Conservation (phyloP, 2,888 invertebrate genomes). For the Cordilura impudica region DNA sequence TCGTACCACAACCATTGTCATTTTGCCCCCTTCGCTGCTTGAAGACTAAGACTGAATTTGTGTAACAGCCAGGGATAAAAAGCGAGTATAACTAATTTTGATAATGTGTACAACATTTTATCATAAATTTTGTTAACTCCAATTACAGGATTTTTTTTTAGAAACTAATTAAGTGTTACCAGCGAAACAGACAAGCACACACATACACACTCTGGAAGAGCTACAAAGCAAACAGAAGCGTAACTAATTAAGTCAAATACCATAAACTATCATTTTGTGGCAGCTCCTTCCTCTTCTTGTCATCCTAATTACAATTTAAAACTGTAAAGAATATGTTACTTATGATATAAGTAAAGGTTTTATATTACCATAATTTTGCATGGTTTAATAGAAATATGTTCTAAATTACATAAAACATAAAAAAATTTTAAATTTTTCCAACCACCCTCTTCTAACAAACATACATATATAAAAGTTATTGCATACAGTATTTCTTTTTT, state of each 20-base stretch:
- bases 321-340: conserved; percentile 21
- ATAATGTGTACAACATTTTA: conserved; percentile 59
- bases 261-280: conserved; percentile 49
- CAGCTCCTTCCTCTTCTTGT: conserved; percentile 11
- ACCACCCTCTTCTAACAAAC: background rate
- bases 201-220: background rate
- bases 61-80: background rate
- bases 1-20: background rate
- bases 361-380: conserved; percentile 43
- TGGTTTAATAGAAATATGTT: conserved; percentile 43
- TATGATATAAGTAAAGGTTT: conserved; percentile 31
- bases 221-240: conserved; percentile 21
- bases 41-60: background rate
- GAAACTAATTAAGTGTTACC: conserved; percentile 57
- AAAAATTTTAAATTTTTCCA: background rate
- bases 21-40: background rate
- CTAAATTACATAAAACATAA: conserved; percentile 4
- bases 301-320: conserved; percentile 46
- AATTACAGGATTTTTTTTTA: conserved; percentile 56
- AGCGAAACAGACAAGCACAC: conserved; percentile 7
- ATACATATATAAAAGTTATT: no score
- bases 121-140: conserved; percentile 53
- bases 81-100: conserved; percentile 47
- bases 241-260: conserved; percentile 58
- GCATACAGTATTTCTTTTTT: no score